Conservation (phyloP, 2,797 vertebrate species). For the Clarias laeviceps region DNA sequence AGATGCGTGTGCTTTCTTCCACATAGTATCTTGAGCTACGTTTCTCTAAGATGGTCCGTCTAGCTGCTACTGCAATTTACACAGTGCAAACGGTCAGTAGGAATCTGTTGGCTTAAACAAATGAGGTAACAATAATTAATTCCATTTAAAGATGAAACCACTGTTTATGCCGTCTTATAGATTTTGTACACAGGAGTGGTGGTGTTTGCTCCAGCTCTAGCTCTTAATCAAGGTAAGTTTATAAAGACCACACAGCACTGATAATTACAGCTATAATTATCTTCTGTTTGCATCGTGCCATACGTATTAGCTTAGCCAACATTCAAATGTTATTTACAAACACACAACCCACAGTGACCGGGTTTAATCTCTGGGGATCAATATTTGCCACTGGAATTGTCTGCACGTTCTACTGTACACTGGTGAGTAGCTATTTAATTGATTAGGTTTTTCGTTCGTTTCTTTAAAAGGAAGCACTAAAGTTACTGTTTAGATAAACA, state of each 20-base stretch:
- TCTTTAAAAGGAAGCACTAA: neutral
- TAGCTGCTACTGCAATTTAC: slow-evolving; percentile 79
- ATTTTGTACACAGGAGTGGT: slow-evolving; percentile 85
- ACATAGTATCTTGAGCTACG: slow-evolving; percentile 79
- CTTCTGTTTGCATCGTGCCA: neutral
- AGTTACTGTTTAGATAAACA: neutral
- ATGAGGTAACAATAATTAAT: slow-evolving; percentile 1
- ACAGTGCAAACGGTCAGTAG: slow-evolving; percentile 81
- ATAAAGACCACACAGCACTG: neutral
- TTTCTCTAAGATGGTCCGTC: slow-evolving; percentile 79
- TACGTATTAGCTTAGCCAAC: neutral
- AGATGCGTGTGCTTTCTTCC: slow-evolving; percentile 22
- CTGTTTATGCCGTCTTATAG: slow-evolving; percentile 59
- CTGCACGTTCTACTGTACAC: slow-evolving; percentile 83
- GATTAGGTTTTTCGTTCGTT: neutral
- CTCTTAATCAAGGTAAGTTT: slow-evolving; percentile 85
- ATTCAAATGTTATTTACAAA: slow-evolving; percentile 64
- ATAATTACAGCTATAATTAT: neutral
- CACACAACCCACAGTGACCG: slow-evolving; percentile 71
- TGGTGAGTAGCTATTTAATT: slow-evolving; percentile 71
- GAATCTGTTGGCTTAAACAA: neutral
- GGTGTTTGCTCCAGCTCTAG: slow-evolving; percentile 84
- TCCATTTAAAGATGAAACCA: neutral
- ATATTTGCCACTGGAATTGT: slow-evolving; percentile 82
- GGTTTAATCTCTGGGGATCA: slow-evolving; percentile 83